Percentiles rank a stretch among this genome's conserved stretches.
Conservation (phyloP, 2,888 invertebrate species). For the Empis livida region DNA sequence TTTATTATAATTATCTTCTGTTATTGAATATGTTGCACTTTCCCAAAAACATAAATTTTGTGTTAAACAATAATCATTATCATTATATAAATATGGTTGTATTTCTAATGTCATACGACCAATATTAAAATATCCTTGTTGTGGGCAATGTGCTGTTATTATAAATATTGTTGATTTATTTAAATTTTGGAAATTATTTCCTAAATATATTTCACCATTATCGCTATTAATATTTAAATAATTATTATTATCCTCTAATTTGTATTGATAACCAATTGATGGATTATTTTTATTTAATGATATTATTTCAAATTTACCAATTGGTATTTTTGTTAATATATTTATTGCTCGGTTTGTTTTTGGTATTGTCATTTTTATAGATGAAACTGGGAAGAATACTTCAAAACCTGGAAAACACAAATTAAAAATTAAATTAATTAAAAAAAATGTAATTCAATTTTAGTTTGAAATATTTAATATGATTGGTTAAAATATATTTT, state of each 20-base stretch:
- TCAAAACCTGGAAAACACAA: slow-evolving; percentile 20
- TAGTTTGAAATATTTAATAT: neutral
- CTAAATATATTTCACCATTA: slow-evolving; percentile 30
- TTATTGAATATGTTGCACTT: slow-evolving; percentile 24
- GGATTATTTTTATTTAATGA: slow-evolving; percentile 20
- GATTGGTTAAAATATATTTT: no score
- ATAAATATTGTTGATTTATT: slow-evolving; percentile 20
- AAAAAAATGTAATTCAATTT: neutral
- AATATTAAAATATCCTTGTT: slow-evolving; percentile 15
- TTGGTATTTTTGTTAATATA: slow-evolving; percentile 29
- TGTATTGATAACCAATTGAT: slow-evolving; percentile 25
- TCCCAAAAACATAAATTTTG: slow-evolving; percentile 31
- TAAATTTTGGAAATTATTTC: slow-evolving; percentile 23
- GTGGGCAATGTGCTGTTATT: slow-evolving; percentile 18
- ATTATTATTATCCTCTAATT: slow-evolving; percentile 21
- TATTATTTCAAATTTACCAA: slow-evolving; percentile 30
- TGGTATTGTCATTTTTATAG: slow-evolving; percentile 29
- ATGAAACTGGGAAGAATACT: slow-evolving; percentile 30
- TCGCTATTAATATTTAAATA: slow-evolving; percentile 24
- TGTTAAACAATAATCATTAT: slow-evolving; percentile 21
- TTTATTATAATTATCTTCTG: slow-evolving; percentile 19
- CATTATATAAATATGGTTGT: slow-evolving; percentile 16
- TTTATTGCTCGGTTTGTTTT: slow-evolving; percentile 29
- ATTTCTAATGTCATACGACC: slow-evolving; percentile 27
- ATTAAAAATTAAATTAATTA: slow-evolving; percentile 1